Evolutionary conservation across 1,140 invertebrate species (phyloP), one percentile per base, ranked within the genome.

Genomic region (Drosophila tristis): DNA sequence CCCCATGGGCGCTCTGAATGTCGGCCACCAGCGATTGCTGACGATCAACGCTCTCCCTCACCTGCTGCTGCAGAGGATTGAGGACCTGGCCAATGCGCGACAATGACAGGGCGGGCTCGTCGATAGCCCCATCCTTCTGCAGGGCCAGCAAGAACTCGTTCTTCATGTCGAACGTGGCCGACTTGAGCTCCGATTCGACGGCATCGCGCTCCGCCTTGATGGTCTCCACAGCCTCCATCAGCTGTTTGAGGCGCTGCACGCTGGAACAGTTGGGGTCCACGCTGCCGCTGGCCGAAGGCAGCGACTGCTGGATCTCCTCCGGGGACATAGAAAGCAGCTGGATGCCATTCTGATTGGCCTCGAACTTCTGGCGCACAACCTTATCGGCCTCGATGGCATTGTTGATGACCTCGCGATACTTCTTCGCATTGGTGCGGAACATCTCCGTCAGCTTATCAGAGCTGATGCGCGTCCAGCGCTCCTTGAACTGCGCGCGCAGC

Each of bases 351-450:
- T 94, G 94, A 92, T 99, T 96, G 20, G 93, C 93, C 53, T 95
- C 94, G 91, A 96, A 99, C 93, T 99, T 99, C 55, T 97, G 95
- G 62, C 96, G 95, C 63, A 99, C 97, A 63, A 97, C 93, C 93
- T 94, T 93, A 89, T 94, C 94, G 15, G 94, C 94, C 77, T 95
- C 93, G 42, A 97, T 94, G 26, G 98, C 98, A 92, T 97, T 99
- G 87, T 96, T 95, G 66, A 99, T 97, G 79, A 99, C 98, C 91
- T 95, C 95, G 47, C 96, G 94, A 93, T 99, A 99, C 93, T 99
- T 99, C 66, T 94, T 94, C 47, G 96, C 94, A 93, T 99, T 99
- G 11, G 95, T 93, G 61, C 94, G 94, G 90, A 99, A 97, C 76
- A 97, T 96, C 91, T 96, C 96, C 2, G 98, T 99, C 29, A 99